These are phyloP conservation scores for Lamproptera curius DNA, from an alignment of 2,888 invertebrate species.

Conservation along the genomic window DNA sequence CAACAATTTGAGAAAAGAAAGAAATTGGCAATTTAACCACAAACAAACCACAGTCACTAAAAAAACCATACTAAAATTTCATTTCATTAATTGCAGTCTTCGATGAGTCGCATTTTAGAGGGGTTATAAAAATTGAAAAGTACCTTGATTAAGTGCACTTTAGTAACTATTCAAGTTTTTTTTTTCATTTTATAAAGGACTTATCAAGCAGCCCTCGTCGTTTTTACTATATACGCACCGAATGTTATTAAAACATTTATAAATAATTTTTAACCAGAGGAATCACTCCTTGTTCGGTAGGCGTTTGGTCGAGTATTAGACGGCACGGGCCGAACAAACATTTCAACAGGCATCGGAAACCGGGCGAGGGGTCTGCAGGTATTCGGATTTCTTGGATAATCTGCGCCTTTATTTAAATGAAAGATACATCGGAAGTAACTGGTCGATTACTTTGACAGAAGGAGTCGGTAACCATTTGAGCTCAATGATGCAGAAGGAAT, in stretches of 20 bases:
- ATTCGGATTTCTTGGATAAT: constrained; percentile 11
- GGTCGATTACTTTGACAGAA: constrained; percentile 36
- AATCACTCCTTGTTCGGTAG: constrained; percentile 97
- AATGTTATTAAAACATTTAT: no score
- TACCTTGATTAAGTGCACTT: no score
- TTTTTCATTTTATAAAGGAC: background rate
- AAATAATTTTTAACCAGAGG: constrained; percentile 79
- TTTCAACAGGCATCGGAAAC: constrained; percentile 57
- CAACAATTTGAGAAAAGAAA: no score
- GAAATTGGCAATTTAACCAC: no score
- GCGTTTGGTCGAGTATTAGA: constrained; percentile 96
- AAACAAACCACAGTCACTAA: no score
- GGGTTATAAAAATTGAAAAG: no score
- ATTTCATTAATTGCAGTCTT: no score
- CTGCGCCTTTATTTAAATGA: background rate
- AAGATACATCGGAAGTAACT: background rate
- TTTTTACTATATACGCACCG: no score
- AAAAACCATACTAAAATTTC: no score
- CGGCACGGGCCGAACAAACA: constrained; percentile 80
- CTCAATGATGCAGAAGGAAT: constrained; percentile 74
- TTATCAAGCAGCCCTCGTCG: no score
- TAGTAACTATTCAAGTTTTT: no score
- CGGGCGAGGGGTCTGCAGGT: constrained; percentile 56
- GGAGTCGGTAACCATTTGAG: constrained; percentile 70
- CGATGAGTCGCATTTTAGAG: no score